Conservation (phyloP, 2,888 invertebrate species). For the Erebia palarica region DNA sequence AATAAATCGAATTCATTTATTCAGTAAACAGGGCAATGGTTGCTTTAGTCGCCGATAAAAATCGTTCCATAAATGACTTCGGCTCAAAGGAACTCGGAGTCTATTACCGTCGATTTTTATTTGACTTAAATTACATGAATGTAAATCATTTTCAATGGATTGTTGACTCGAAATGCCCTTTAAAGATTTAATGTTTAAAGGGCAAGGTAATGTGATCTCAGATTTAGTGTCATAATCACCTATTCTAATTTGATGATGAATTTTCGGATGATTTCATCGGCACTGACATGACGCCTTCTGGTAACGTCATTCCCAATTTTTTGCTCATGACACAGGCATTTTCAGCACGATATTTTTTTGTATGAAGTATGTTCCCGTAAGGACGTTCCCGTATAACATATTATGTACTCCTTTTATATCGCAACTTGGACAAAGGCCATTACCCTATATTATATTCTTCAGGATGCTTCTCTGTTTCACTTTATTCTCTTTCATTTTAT, state of each 20-base stretch:
- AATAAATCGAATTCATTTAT: slow-evolving; percentile 35
- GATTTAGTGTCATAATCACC: too few species aligned
- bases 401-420: too few species aligned
- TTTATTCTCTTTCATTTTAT: not conserved
- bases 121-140: slow-evolving; percentile 31
- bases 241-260: too few species aligned
- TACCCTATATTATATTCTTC: not conserved
- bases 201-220: too few species aligned
- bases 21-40: slow-evolving; percentile 33
- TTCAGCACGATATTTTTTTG: too few species aligned
- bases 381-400: too few species aligned
- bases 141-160: slow-evolving; percentile 28
- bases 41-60: slow-evolving; percentile 30
- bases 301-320: too few species aligned
- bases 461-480: not conserved
- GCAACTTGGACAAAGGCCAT: not conserved
- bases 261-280: too few species aligned
- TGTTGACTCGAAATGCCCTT: not conserved
- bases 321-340: too few species aligned
- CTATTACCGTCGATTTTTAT: slow-evolving; percentile 28
- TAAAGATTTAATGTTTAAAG: not conserved
- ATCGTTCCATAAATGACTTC: slow-evolving; percentile 35
- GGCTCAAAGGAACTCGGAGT: slow-evolving; percentile 28
- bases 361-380: too few species aligned
- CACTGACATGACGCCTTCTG: too few species aligned